Conservation (phyloP, 2,888 invertebrate species). For the Spicauda simplicius region DNA sequence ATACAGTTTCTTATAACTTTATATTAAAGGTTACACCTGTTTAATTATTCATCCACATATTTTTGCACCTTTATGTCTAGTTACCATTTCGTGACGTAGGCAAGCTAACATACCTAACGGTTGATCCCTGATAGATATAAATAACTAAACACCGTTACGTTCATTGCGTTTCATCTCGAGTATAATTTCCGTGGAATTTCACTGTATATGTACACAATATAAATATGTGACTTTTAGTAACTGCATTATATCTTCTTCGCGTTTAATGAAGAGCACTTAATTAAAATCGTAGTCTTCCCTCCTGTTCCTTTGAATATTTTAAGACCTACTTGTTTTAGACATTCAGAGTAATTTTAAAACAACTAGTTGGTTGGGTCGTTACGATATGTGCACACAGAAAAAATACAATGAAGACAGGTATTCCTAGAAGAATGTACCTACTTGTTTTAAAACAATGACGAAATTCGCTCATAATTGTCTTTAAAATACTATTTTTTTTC, state of each 20-base stretch:
- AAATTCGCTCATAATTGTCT: no score
- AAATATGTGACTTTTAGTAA: conserved; percentile 9
- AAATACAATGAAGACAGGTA: no score
- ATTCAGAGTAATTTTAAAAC: no score
- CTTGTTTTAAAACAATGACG: no score
- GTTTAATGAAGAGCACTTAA: neutral
- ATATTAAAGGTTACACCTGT: neutral
- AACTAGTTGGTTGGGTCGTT: no score
- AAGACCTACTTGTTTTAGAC: no score
- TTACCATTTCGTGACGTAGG: conserved; percentile 35
- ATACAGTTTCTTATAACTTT: no score
- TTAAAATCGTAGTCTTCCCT: neutral
- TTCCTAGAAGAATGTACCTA: no score
- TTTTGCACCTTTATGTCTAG: conserved; percentile 16
- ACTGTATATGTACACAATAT: conserved; percentile 21
- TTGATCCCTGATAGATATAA: conserved; percentile 36
- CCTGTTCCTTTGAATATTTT: no score
- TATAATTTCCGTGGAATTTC: conserved; percentile 34
- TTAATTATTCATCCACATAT: neutral
- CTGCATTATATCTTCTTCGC: neutral
- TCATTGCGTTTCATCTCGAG: conserved; percentile 35
- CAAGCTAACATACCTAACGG: conserved; percentile 36
- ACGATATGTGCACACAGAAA: no score
- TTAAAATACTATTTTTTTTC: no score
- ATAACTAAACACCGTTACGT: conserved; percentile 36